Conservation (phyloP, 2,888 invertebrate genomes). For the Belgica antarctica region DNA sequence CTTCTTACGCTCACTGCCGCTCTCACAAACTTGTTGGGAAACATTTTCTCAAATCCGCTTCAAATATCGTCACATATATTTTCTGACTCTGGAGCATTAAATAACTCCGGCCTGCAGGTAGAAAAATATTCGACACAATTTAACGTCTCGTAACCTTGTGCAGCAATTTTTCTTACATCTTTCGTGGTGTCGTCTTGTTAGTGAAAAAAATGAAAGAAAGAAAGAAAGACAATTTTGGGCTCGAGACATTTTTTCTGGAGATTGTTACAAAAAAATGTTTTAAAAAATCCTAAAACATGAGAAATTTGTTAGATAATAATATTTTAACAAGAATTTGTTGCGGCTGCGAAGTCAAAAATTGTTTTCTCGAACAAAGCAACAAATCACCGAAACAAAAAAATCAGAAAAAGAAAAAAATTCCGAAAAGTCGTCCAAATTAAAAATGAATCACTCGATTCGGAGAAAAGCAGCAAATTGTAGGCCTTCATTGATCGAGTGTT, state of each 20-base stretch:
- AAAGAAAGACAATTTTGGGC: neutral
- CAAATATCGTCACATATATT: slow-evolving; percentile 12
- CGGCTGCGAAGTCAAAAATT: neutral
- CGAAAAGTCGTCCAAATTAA: no score
- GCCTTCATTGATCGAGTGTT: no score
- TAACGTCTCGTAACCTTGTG: slow-evolving; percentile 25
- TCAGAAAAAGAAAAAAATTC: no score
- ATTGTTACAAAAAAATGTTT: neutral
- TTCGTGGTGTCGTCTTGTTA: slow-evolving; percentile 11
- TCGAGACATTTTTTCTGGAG: neutral
- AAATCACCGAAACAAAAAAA: neutral
- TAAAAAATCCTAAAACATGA: neutral
- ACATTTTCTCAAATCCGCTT: neutral
- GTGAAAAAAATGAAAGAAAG: no score
- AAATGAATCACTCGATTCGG: no score
- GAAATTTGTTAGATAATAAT: neutral
- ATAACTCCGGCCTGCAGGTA: slow-evolving; percentile 23
- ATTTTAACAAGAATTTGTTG: neutral
- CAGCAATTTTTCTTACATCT: neutral
- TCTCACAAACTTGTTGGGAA: slow-evolving; percentile 22
- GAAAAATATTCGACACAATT: slow-evolving; percentile 28
- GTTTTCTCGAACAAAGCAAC: no score
- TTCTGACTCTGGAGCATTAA: slow-evolving; percentile 13
- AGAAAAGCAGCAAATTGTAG: no score
- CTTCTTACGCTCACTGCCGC: neutral